phyloP scores from a whole-genome alignment of 2,113 vertebrate genomes.

The Platysteira castanea region DNA sequence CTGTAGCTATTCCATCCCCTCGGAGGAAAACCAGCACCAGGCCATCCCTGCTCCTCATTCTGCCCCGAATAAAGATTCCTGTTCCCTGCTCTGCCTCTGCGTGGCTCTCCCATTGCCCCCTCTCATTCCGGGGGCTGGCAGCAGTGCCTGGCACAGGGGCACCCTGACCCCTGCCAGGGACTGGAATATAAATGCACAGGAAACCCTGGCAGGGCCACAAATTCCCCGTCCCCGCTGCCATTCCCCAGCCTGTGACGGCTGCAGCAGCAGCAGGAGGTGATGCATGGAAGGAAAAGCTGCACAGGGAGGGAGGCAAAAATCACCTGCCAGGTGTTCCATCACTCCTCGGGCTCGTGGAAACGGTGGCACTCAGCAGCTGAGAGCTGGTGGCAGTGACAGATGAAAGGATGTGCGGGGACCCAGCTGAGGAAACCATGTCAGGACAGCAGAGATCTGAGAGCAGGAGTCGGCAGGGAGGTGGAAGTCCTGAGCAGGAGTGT shows the following conservation, averaged over 20 bases:
- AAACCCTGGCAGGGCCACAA: rapidly evolving
- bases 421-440: neutral
- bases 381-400: neutral
- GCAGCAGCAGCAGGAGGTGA: neutral
- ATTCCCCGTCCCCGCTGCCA: neutral
- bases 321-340: neutral
- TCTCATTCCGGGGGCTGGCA: rapidly evolving
- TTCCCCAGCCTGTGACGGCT: rapidly evolving
- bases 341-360: neutral
- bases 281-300: neutral
- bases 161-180: neutral
- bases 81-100: neutral
- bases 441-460: neutral
- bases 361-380: neutral
- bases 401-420: neutral
- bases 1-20: neutral
- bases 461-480: neutral
- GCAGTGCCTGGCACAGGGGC: neutral
- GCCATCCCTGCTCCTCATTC: neutral
- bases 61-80: neutral
- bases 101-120: neutral
- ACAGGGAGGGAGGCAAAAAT: neutral
- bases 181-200: neutral
- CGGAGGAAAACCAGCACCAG: neutral
- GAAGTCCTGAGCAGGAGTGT: neutral